Conservation (phyloP, 2,113 vertebrate genomes). For the Limanda limanda region DNA sequence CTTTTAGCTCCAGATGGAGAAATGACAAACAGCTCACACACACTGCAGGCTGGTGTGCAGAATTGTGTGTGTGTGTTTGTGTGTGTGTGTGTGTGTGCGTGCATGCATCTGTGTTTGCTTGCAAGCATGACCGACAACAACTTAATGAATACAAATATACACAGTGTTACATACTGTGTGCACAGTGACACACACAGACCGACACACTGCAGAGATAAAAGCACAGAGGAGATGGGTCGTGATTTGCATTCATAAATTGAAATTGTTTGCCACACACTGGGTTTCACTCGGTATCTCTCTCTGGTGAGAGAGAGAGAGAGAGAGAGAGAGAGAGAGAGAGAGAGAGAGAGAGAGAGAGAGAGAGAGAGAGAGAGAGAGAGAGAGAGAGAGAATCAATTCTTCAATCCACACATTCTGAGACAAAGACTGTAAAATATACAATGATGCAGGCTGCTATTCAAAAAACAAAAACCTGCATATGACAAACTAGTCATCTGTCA, state of each 20-base stretch:
- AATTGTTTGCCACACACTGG: constrained; percentile 38
- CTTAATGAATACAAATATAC: neutral
- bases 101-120: neutral
- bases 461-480: neutral
- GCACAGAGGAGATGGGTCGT: constrained; percentile 10
- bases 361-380: neutral
- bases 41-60: neutral
- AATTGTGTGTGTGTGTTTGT: neutral
- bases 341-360: neutral
- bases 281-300: constrained; percentile 21
- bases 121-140: neutral
- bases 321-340: neutral
- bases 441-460: neutral
- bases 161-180: neutral
- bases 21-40: constrained; percentile 1
- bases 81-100: neutral
- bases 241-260: constrained; percentile 54
- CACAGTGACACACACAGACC: neutral
- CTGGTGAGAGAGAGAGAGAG: neutral
- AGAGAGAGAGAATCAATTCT: neutral
- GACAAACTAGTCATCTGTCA: neutral
- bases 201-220: constrained; percentile 18
- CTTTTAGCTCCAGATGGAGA: neutral
- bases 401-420: neutral
- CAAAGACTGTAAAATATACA: neutral